Evolutionary conservation across 2,888 invertebrate genomes (phyloP).

Genomic region (Brachylomia viminalis): DNA sequence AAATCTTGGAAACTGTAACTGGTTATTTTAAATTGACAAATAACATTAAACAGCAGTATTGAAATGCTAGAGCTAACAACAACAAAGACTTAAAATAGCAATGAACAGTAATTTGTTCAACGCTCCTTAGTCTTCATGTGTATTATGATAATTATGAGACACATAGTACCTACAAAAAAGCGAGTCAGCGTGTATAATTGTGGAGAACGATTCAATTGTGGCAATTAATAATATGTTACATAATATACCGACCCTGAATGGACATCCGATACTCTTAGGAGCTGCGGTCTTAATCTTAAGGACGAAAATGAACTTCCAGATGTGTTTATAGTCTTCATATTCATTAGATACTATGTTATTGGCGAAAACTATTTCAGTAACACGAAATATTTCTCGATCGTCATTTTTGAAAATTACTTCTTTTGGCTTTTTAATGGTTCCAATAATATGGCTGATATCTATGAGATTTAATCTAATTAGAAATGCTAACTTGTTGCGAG

Average conservation of each 20-base stretch:
- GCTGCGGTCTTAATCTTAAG: conserved; percentile 65
- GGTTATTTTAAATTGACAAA: conserved; percentile 21
- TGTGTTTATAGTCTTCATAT: conserved; percentile 32
- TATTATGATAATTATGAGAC: conserved; percentile 20
- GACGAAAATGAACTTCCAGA: conserved; percentile 52
- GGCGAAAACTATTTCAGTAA: not conserved
- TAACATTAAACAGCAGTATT: conserved; percentile 9
- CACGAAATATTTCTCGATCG: not conserved
- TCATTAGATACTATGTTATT: conserved; percentile 12
- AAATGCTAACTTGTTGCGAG: not conserved
- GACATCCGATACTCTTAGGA: conserved; percentile 69
- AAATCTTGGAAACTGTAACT: conserved; percentile 2
- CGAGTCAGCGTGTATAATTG: conserved; percentile 64
- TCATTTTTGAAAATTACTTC: not conserved
- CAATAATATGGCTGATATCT: too few relatives aligned
- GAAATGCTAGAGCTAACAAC: not conserved
- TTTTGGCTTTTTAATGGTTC: not conserved
- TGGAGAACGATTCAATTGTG: conserved; percentile 67
- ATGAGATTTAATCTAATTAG: not conserved
- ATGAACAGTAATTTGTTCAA: conserved; percentile 29
- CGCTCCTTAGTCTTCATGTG: conserved; percentile 19
- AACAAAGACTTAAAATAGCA: conserved; percentile 11
- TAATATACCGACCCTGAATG: conserved; percentile 67
- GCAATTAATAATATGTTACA: conserved; percentile 70
- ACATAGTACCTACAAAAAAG: conserved; percentile 46